Percentiles rank a stretch among this genome's conserved stretches.
phyloP scores from a whole-genome alignment of 2,888 invertebrate species.

The Tenthredo distinguenda region DNA sequence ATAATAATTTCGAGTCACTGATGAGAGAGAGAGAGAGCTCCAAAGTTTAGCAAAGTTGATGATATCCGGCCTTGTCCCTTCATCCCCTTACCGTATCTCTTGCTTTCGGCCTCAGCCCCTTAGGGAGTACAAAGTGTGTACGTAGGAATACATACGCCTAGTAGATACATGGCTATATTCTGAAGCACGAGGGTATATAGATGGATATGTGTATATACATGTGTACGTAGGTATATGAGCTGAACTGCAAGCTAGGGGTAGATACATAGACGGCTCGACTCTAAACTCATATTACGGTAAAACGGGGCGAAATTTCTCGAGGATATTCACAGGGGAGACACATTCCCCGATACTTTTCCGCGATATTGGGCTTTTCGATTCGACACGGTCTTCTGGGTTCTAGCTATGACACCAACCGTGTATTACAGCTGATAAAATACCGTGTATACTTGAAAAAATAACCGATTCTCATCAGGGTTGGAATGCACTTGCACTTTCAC shows the following conservation, averaged over 20 bases:
- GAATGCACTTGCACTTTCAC: background rate
- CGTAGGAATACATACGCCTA: background rate
- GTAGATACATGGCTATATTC: background rate
- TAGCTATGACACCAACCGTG: no score
- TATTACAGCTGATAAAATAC: no score
- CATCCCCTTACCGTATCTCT: background rate
- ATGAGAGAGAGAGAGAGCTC: background rate
- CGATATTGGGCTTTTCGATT: background rate
- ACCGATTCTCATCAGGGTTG: background rate
- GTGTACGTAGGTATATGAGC: background rate
- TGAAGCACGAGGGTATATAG: background rate
- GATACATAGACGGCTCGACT: background rate
- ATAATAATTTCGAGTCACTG: background rate
- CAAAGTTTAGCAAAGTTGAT: background rate
- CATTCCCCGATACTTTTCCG: background rate
- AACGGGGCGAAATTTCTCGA: background rate
- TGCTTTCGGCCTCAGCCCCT: background rate
- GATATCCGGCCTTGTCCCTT: background rate
- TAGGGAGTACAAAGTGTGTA: background rate
- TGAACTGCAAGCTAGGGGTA: background rate
- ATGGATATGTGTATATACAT: background rate
- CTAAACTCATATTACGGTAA: background rate
- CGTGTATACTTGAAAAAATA: background rate
- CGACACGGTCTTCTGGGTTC: background rate
- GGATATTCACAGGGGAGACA: conserved; percentile 3